Base-by-base conservation (phyloP, 2,113 vertebrate species). In the Brachypteracias leptosomus region DNA sequence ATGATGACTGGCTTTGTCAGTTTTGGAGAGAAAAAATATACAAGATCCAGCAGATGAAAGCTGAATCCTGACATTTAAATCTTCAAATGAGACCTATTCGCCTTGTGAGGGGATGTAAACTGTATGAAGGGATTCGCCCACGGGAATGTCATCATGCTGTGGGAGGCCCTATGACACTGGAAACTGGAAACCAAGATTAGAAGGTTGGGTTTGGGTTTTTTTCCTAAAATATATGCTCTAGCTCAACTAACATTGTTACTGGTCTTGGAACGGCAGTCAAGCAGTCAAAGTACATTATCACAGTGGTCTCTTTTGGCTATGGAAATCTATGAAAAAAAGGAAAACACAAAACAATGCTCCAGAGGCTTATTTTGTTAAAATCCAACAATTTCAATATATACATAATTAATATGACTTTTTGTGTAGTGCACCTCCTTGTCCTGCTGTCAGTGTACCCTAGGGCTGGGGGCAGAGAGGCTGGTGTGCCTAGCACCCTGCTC, bases 101-200 rank as follows among this genome's bases (percentile, higher is more conserved):
- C 74, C 73, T 78, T 49, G 10, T 85, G 93, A 88, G 40, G 25
- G 65, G 80, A 68, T 52, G 76, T 36, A 89, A 84, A 74, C 42
- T 67, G 42, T 68, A 17, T 61, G 73, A 84, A 36, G 11, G 47
- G 52, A 92, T 63, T 61, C 0, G 2, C 72, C 76, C 78, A 78
- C 0, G 1, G 67, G 67, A 90, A 94, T 13, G 7, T 82, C 70
- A 90, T 65, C 35, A 8, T 92, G 80, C 90, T 86, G 88, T 93
- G 93, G 94, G 95, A 94, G 86, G 90, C 84, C 92, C 38, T 96
- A 76, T 88, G 46, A 86, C 92, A 90, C 65, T 94, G 85, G 85
- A 86, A 95, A 92, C 52, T 75, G 70, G 61, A 97, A 96, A 95
- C 96, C 92, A 95, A 95, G 95, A 97, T 96, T 95, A 97, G 91